Percentiles rank a stretch among this genome's conserved stretches.
phyloP scores from a whole-genome alignment of 2,113 vertebrate genomes.

The Terrapene triunguis region DNA sequence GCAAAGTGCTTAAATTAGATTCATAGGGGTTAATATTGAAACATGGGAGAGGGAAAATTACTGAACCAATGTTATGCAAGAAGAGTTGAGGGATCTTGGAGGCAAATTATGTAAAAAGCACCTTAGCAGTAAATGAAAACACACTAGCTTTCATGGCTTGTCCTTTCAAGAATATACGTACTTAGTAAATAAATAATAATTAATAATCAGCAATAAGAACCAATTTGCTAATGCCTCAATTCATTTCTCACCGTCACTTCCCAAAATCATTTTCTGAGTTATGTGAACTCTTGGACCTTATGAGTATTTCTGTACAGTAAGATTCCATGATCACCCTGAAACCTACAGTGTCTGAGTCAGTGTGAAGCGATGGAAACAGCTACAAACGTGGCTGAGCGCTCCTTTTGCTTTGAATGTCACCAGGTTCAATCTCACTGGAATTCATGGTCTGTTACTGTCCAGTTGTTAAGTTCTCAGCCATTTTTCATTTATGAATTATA shows the following conservation, averaged over 20 bases:
- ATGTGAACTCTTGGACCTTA: not conserved
- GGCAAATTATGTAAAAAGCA: not conserved
- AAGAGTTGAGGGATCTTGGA: not conserved
- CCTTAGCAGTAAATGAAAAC: rapidly evolving
- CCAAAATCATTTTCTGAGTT: not conserved
- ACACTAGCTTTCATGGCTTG: not conserved
- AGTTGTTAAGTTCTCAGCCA: too few species aligned
- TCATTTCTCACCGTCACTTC: not conserved
- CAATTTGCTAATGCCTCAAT: rapidly evolving
- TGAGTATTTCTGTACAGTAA: not conserved
- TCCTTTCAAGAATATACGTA: not conserved
- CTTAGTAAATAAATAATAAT: not conserved
- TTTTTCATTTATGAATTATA: too few species aligned
- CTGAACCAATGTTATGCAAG: not conserved
- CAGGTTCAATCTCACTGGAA: too few species aligned
- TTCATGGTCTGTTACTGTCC: too few species aligned
- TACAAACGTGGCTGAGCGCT: too few species aligned
- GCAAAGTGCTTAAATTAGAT: not conserved
- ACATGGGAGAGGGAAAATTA: not conserved
- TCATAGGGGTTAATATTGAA: not conserved
- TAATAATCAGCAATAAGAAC: not conserved
- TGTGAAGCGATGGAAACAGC: too few species aligned
- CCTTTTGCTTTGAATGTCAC: too few species aligned
- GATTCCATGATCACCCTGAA: too few species aligned
- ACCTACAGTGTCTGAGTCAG: too few species aligned